Evolutionary conservation across 2,113 vertebrate genomes (phyloP).

Genomic region (Anolis carolinensis): DNA sequence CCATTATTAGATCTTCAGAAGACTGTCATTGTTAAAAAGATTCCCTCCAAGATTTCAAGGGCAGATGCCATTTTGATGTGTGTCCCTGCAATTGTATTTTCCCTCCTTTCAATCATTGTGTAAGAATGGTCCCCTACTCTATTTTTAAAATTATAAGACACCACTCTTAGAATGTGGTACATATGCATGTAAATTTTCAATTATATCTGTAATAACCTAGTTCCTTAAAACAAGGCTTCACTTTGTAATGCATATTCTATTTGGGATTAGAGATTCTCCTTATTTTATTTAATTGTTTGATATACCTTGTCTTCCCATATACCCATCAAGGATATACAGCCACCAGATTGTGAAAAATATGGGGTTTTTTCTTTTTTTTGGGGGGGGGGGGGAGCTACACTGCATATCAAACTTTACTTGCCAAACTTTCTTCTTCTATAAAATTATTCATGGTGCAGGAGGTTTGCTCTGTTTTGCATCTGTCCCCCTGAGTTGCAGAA

Average conservation of each 20-base stretch:
- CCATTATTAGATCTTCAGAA: background rate
- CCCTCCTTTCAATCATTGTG: too few species aligned
- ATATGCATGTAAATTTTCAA: background rate
- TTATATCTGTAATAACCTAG: background rate
- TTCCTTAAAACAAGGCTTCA: background rate
- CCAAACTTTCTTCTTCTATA: background rate
- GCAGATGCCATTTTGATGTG: background rate
- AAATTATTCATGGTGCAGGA: background rate
- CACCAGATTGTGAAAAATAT: too few species aligned
- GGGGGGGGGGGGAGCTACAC: too few species aligned
- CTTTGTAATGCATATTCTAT: background rate
- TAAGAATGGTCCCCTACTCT: background rate
- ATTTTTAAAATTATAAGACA: background rate
- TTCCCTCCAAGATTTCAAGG: conserved; percentile 18
- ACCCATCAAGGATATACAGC: too few species aligned
- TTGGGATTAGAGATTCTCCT: background rate
- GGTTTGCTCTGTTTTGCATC: background rate
- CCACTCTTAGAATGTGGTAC: background rate
- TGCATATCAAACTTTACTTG: too few species aligned
- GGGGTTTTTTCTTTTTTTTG: too few species aligned
- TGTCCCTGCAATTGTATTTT: background rate
- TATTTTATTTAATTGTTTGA: background rate
- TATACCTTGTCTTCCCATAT: background rate
- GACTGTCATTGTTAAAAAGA: background rate
- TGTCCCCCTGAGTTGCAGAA: background rate